Percentiles rank a stretch among this genome's conserved stretches.
These are phyloP conservation scores for Zygothrica quintamaculata DNA, from an alignment of 2,888 invertebrate species.

Conservation along the genomic window DNA sequence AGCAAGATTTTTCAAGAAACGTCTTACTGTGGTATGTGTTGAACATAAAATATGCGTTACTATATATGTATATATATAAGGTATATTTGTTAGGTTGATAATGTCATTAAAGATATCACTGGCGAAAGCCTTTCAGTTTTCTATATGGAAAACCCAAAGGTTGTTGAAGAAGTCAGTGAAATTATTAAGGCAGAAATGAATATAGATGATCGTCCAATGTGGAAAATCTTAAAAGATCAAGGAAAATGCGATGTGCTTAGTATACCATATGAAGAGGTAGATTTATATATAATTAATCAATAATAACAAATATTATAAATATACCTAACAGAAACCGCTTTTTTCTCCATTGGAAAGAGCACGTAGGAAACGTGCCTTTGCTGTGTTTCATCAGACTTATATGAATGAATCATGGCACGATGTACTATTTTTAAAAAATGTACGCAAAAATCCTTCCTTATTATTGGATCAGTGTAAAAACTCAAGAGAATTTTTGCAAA, in stretches of 20 bases:
- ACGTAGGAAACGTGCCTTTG: slow-evolving; percentile 70
- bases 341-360: slow-evolving; percentile 78
- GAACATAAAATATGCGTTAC: background rate
- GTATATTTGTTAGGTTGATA: slow-evolving; percentile 63
- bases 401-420: slow-evolving; percentile 78
- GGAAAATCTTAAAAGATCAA: slow-evolving; percentile 78
- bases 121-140: slow-evolving; percentile 75
- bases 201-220: slow-evolving; percentile 72
- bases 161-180: slow-evolving; percentile 61
- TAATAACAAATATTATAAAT: too few species aligned
- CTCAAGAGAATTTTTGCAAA: slow-evolving; percentile 61
- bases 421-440: slow-evolving; percentile 73
- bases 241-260: slow-evolving; percentile 80
- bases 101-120: slow-evolving; percentile 74
- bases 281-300: background rate
- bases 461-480: slow-evolving; percentile 68
- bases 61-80: too few species aligned
- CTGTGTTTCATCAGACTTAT: slow-evolving; percentile 79
- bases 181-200: slow-evolving; percentile 52
- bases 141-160: slow-evolving; percentile 68
- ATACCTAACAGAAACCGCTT: slow-evolving; percentile 55
- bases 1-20: slow-evolving; percentile 64
- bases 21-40: slow-evolving; percentile 69
- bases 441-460: slow-evolving; percentile 68
- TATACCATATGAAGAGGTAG: slow-evolving; percentile 73